Percentiles rank a stretch among this genome's conserved stretches.
These are phyloP conservation scores for Macrophya annulata DNA, from an alignment of 2,888 invertebrate species.

Conservation along the genomic window DNA sequence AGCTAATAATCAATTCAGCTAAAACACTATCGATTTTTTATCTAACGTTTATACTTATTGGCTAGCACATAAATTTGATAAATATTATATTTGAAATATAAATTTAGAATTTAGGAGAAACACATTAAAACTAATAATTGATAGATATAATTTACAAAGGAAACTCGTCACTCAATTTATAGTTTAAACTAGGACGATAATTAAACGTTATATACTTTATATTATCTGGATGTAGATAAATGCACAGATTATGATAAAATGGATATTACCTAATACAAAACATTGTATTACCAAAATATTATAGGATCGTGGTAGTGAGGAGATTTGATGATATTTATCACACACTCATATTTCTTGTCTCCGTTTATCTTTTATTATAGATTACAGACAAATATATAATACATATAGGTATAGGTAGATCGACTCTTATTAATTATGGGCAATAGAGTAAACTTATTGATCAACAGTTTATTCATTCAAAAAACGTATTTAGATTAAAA, in stretches of 20 bases:
- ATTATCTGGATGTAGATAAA: neutral
- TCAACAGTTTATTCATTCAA: neutral
- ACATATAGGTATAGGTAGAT: neutral
- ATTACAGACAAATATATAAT: neutral
- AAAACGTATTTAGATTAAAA: neutral
- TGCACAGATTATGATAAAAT: neutral
- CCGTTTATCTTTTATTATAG: neutral
- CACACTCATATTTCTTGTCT: neutral
- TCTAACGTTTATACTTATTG: neutral
- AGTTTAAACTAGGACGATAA: neutral
- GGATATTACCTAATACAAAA: neutral
- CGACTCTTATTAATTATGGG: neutral
- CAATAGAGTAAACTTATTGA: neutral
- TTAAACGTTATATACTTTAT: neutral
- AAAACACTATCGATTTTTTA: neutral
- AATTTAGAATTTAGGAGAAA: slow-evolving; percentile 7
- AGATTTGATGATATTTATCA: neutral
- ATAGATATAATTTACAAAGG: neutral
- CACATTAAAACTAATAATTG: slow-evolving; percentile 13
- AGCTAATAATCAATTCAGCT: neutral
- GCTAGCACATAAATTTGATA: neutral
- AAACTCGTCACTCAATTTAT: slow-evolving; percentile 41
- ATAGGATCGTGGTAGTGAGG: neutral
- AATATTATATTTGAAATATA: slow-evolving; percentile 23
- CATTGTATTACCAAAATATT: slow-evolving; percentile 10